Conservation (phyloP, 2,797 vertebrate genomes). For the Molossus alvarezi region DNA sequence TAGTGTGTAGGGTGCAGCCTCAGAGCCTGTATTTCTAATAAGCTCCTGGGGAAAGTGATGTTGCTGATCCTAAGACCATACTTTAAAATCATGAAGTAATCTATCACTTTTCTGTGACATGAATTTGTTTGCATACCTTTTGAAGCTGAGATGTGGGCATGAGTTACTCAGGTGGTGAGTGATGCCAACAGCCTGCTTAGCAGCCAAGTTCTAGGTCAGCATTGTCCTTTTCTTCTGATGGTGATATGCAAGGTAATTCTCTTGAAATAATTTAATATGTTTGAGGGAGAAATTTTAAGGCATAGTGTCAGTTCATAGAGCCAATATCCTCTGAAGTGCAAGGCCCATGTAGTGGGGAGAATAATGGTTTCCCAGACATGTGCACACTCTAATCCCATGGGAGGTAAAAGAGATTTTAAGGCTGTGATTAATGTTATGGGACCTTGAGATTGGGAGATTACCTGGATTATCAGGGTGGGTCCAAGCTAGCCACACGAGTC, state of each 20-base stretch:
- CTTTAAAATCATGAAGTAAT: background rate
- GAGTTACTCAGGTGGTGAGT: background rate
- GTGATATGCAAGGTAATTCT: background rate
- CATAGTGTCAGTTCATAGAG: background rate
- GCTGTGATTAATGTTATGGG: background rate
- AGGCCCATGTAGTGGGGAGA: background rate
- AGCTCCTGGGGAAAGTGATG: background rate
- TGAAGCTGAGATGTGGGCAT: background rate
- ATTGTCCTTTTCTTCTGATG: background rate
- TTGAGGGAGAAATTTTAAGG: background rate
- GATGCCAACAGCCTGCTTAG: background rate
- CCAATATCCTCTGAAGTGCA: background rate
- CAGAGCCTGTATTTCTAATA: conserved; percentile 25
- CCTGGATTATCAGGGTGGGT: background rate
- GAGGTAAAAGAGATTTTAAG: background rate
- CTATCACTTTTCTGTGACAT: background rate
- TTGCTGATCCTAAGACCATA: background rate
- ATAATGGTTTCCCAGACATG: background rate
- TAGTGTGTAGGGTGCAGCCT: background rate
- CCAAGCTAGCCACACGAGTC: background rate
- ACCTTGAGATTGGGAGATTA: background rate
- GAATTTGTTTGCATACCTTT: background rate
- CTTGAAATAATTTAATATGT: background rate
- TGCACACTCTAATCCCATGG: background rate
- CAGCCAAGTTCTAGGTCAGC: background rate